These are phyloP conservation scores for Seladonia tumulorum DNA, from an alignment of 2,888 invertebrate species.

Conservation along the genomic window DNA sequence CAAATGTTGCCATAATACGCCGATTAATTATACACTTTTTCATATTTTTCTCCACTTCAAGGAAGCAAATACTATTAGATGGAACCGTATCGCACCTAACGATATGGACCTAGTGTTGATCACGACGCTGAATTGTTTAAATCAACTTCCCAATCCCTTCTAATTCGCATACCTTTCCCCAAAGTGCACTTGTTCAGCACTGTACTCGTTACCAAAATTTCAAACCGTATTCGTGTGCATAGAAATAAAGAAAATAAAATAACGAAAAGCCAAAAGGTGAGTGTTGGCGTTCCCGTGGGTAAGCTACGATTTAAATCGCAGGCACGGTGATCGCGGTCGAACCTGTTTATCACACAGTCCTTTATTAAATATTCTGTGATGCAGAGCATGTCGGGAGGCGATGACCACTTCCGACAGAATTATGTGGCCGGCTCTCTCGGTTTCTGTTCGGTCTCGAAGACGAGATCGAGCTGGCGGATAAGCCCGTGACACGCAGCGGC, in stretches of 20 bases:
- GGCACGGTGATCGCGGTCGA: constrained; percentile 23
- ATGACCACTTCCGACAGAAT: constrained; percentile 65
- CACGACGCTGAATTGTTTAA: no score
- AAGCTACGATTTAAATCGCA: constrained; percentile 28
- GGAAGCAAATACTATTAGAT: no score
- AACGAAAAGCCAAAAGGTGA: not conserved
- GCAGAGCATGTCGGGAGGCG: constrained; percentile 47
- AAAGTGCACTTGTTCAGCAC: no score
- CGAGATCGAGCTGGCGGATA: constrained; percentile 78
- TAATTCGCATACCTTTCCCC: no score
- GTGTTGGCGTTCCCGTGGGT: constrained; percentile 2
- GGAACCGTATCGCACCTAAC: no score
- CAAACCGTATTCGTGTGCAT: no score
- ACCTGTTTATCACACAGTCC: constrained; percentile 45
- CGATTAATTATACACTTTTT: no score
- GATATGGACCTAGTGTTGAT: no score
- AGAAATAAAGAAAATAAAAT: not conserved
- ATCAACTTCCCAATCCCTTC: no score
- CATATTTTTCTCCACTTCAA: no score
- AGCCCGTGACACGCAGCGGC: constrained; percentile 75
- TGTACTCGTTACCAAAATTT: not conserved
- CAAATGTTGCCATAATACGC: no score
- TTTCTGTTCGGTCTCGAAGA: constrained; percentile 40
- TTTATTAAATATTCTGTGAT: constrained; percentile 68
- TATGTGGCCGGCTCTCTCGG: constrained; percentile 41